Conservation (phyloP, 2,113 vertebrate genomes). For the Pogonocichla stellata region DNA sequence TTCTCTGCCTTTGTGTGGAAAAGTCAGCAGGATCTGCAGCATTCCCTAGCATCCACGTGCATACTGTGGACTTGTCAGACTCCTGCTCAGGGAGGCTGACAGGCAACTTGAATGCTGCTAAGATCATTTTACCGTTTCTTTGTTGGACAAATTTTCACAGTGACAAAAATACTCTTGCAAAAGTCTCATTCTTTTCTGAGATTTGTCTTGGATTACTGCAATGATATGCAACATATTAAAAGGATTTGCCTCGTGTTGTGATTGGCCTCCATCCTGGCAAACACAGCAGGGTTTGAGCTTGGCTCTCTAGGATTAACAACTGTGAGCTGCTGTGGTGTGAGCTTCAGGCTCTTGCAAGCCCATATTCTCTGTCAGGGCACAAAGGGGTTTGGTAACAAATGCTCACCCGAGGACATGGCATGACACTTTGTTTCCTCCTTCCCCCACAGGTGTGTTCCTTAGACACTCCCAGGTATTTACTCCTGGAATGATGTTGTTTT, state of each 20-base stretch:
- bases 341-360: not conserved
- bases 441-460: not conserved
- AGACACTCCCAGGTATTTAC: not conserved
- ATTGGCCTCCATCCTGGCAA: constrained; percentile 19
- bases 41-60: not conserved
- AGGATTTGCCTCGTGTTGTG: not conserved
- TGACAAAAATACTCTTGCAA: not conserved
- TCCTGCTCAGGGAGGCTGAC: not conserved
- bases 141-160: not conserved
- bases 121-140: not conserved
- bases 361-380: not conserved
- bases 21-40: not conserved
- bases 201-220: constrained; percentile 40
- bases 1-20: not conserved
- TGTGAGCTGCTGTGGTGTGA: not conserved
- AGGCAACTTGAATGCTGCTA: not conserved
- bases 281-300: not conserved
- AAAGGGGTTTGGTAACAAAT: not conserved
- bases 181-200: not conserved
- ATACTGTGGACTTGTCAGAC: not conserved
- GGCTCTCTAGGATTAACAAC: not conserved
- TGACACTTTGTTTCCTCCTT: not conserved
- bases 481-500: not conserved
- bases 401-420: accelerated
- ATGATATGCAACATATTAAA: constrained; percentile 10